These are phyloP conservation scores for Sylvicola cinctus DNA, from an alignment of 2,888 invertebrate species.

Conservation along the genomic window DNA sequence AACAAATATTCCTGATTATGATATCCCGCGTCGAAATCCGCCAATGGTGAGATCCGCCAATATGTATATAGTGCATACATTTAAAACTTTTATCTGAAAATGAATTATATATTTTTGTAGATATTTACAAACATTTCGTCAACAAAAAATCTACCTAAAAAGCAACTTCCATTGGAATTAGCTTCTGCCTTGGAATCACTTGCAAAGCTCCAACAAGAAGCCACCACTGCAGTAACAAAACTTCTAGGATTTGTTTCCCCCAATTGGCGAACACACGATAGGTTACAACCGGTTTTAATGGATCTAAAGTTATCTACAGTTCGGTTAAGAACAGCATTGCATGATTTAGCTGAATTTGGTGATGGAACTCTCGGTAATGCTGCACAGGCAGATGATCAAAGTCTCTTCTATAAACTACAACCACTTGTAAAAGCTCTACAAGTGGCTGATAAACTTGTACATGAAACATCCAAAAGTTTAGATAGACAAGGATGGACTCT, in stretches of 20 bases:
- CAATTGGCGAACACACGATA: constrained; percentile 62
- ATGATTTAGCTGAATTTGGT: constrained; percentile 74
- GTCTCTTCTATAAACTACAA: constrained; percentile 49
- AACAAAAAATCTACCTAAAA: constrained; percentile 15
- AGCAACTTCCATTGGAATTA: constrained; percentile 51
- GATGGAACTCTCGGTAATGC: constrained; percentile 79
- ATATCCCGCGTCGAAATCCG: constrained; percentile 36
- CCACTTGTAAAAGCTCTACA: constrained; percentile 61
- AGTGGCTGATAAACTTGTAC: constrained; percentile 59
- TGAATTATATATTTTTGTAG: no score
- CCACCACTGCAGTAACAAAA: constrained; percentile 59
- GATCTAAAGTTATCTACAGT: constrained; percentile 68
- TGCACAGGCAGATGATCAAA: constrained; percentile 60
- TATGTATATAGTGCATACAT: no score
- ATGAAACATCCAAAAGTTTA: constrained; percentile 51
- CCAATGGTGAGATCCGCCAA: constrained; percentile 18
- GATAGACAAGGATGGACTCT: constrained; percentile 64
- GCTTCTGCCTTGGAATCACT: constrained; percentile 56
- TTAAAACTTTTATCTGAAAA: no score
- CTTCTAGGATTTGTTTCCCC: constrained; percentile 57
- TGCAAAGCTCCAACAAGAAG: constrained; percentile 55
- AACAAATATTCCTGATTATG: constrained; percentile 44
- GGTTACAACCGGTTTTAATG: constrained; percentile 55
- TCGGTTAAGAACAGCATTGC: constrained; percentile 55
- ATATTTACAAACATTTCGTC: constrained; percentile 12